phyloP scores from a whole-genome alignment of 2,888 invertebrate species.

The Venusia cambrica region DNA sequence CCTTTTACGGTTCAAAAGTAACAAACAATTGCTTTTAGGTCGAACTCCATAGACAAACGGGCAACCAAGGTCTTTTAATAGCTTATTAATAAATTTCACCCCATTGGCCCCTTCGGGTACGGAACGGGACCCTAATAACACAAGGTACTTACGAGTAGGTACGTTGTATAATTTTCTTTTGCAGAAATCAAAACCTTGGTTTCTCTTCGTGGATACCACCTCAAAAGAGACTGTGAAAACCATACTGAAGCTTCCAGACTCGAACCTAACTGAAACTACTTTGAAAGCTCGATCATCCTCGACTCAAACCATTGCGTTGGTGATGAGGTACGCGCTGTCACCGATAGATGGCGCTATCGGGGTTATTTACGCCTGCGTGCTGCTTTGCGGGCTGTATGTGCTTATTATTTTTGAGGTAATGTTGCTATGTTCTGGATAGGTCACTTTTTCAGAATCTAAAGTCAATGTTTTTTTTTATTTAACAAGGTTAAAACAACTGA shows the following conservation, averaged over 20 bases:
- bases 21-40: too few species aligned
- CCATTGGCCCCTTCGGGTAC: too few species aligned
- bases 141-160: too few species aligned
- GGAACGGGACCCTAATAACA: too few species aligned
- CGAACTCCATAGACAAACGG: too few species aligned
- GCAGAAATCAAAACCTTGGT: conserved; percentile 79
- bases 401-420: conserved; percentile 92
- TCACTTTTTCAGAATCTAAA: too few species aligned
- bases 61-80: too few species aligned
- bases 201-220: conserved; percentile 78
- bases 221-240: conserved; percentile 28
- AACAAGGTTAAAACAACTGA: too few species aligned
- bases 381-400: conserved; percentile 88
- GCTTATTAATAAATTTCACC: too few species aligned
- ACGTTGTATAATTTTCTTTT: conserved; percentile 19
- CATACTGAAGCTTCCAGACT: not conserved
- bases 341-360: conserved; percentile 85
- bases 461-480: too few species aligned
- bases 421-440: too few species aligned
- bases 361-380: conserved; percentile 85
- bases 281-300: conserved; percentile 5
- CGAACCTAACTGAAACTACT: conserved; percentile 1
- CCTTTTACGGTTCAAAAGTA: too few species aligned
- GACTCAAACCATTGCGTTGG: conserved; percentile 42
- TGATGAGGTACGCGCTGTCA: conserved; percentile 74